phyloP scores from a whole-genome alignment of 2,888 invertebrate species.

The Mesopsocus fuscifrons region DNA sequence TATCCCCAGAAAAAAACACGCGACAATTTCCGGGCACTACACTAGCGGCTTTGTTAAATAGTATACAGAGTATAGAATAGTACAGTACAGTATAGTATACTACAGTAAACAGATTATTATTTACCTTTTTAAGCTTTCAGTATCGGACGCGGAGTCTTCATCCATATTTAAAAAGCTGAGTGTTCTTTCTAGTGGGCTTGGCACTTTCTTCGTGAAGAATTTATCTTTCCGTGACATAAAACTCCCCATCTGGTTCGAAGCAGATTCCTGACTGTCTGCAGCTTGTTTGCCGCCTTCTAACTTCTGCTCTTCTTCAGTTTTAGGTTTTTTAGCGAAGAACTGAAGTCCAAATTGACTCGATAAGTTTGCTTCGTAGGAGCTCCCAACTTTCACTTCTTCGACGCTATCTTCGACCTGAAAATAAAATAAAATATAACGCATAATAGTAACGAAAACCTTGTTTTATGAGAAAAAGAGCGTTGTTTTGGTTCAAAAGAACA shows the following conservation, averaged over 20 bases:
- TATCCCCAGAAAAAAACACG: too few species aligned
- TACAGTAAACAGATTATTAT: too few species aligned
- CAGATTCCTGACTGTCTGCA: background rate
- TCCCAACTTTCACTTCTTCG: background rate
- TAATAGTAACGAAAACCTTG: too few species aligned
- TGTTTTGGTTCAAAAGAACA: too few species aligned
- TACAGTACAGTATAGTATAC: too few species aligned
- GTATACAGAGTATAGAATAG: too few species aligned
- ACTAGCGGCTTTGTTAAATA: too few species aligned
- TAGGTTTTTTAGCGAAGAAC: slow-evolving; percentile 7
- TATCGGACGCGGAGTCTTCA: slow-evolving; percentile 48
- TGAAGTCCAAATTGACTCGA: slow-evolving; percentile 7
- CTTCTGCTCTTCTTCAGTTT: slow-evolving; percentile 10
- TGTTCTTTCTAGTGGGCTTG: slow-evolving; percentile 36
- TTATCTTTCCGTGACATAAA: slow-evolving; percentile 1
- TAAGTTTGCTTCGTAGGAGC: slow-evolving; percentile 1
- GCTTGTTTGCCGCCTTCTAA: slow-evolving; percentile 4
- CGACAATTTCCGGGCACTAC: too few species aligned
- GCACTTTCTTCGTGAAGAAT: slow-evolving; percentile 28
- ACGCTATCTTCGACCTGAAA: background rate
- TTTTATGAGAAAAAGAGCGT: too few species aligned
- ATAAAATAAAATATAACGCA: too few species aligned
- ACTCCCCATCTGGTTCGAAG: slow-evolving; percentile 4
- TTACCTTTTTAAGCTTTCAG: slow-evolving; percentile 44
- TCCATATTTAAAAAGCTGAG: slow-evolving; percentile 38